Evolutionary conservation across 2,888 invertebrate species (phyloP).

Genomic region (Romanomermis culicivorax): DNA sequence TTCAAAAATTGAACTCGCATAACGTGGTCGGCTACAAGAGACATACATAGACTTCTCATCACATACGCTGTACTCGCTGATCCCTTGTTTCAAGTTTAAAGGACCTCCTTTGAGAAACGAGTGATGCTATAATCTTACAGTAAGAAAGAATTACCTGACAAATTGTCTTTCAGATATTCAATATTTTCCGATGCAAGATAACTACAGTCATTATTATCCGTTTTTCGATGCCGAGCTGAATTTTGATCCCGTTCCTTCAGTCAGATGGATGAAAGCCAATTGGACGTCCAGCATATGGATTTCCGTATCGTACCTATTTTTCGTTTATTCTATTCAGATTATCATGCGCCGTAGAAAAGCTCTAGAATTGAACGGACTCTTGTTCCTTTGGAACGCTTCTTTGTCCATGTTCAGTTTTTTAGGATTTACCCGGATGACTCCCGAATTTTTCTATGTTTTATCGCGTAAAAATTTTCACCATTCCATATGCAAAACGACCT

Average conservation of each 20-base stretch:
- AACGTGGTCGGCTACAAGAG: too few relatives aligned
- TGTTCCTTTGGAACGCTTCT: conserved; percentile 74
- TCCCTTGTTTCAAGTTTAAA: too few relatives aligned
- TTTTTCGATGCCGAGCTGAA: conserved; percentile 88
- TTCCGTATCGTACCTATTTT: conserved; percentile 70
- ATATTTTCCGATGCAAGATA: too few relatives aligned
- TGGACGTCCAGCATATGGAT: conserved; percentile 40
- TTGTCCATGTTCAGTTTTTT: conserved; percentile 82
- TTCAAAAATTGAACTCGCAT: too few relatives aligned
- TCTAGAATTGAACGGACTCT: conserved; percentile 62
- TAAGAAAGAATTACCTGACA: too few relatives aligned
- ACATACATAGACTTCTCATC: too few relatives aligned
- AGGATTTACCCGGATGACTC: conserved; percentile 38
- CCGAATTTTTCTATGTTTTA: conserved; percentile 43
- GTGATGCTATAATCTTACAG: too few relatives aligned
- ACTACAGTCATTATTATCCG: conserved; percentile 78
- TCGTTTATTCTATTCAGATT: conserved; percentile 72
- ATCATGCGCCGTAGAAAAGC: conserved; percentile 76
- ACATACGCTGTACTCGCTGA: too few relatives aligned
- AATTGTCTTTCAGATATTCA: too few relatives aligned
- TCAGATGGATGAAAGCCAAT: conserved; percentile 83
- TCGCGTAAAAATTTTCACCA: conserved; percentile 73
- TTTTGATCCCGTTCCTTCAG: conserved; percentile 66
- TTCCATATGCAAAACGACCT: conserved; percentile 53
- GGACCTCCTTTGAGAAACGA: too few relatives aligned